Conservation (phyloP, 2,888 invertebrate genomes). For the Hartigia nigra region DNA sequence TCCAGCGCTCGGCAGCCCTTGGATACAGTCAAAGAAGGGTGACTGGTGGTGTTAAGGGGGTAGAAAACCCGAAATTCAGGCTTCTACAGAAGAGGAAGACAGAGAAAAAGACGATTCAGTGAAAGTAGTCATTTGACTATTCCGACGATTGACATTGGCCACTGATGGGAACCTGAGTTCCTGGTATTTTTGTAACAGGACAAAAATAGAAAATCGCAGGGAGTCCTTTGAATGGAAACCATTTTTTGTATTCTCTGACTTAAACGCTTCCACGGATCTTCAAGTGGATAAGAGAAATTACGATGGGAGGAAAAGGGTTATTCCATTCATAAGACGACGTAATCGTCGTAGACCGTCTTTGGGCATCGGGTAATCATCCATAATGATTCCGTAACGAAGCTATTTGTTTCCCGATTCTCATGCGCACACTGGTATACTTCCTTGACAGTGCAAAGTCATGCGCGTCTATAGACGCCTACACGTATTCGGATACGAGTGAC, state of each 20-base stretch:
- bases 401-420: conserved; percentile 41
- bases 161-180: conserved; percentile 4
- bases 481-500: background rate
- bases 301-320: background rate
- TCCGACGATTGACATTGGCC: conserved; percentile 33
- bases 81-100: background rate
- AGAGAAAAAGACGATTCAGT: background rate
- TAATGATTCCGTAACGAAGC: conserved; percentile 50
- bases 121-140: conserved; percentile 13
- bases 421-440: background rate
- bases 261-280: background rate
- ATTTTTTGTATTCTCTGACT: background rate
- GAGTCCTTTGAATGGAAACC: background rate
- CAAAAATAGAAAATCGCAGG: background rate
- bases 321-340: background rate
- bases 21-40: background rate
- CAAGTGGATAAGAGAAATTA: background rate
- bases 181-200: too few relatives aligned
- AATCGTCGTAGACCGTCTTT: background rate
- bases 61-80: background rate
- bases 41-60: background rate
- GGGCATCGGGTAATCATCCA: conserved; percentile 33
- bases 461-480: background rate
- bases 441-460: background rate
- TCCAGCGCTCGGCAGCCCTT: background rate